Conservation (phyloP, 2,113 vertebrate genomes). For the Anolis sagrei region DNA sequence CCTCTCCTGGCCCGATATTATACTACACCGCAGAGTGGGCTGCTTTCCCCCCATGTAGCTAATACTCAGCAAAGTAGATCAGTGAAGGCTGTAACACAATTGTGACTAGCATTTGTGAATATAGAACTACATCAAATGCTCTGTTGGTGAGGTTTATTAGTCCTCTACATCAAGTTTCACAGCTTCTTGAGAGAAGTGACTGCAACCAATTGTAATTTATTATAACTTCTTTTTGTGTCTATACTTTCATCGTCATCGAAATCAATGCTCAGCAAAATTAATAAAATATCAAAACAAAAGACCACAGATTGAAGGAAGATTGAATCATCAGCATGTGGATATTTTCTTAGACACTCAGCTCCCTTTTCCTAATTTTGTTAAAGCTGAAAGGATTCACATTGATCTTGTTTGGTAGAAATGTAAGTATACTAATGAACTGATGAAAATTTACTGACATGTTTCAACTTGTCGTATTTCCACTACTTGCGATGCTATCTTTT, state of each 20-base stretch:
- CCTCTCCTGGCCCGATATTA: too few relatives aligned
- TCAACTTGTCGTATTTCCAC: too few relatives aligned
- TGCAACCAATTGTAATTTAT: neutral
- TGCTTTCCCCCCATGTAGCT: too few relatives aligned
- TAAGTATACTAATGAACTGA: too few relatives aligned
- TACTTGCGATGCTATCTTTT: neutral
- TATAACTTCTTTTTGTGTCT: neutral
- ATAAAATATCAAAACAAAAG: neutral
- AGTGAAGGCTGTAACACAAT: too few relatives aligned
- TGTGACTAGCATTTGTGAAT: too few relatives aligned
- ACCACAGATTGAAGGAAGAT: neutral
- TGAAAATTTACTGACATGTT: neutral
- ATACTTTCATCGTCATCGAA: neutral
- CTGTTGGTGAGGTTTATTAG: too few relatives aligned
- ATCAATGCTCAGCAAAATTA: neutral
- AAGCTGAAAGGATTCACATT: neutral
- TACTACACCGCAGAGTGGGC: too few relatives aligned
- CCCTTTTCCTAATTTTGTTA: neutral
- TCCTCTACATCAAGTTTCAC: too few relatives aligned
- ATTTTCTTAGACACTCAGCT: neutral
- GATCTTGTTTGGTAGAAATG: neutral
- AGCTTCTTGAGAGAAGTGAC: too few relatives aligned
- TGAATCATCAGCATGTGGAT: neutral
- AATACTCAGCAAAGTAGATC: too few relatives aligned
- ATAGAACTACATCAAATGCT: too few relatives aligned